Evolutionary conservation across 2,113 vertebrate genomes (phyloP), one percentile per base, ranked within the genome.

Genomic region (Toxotes chatareus): DNA sequence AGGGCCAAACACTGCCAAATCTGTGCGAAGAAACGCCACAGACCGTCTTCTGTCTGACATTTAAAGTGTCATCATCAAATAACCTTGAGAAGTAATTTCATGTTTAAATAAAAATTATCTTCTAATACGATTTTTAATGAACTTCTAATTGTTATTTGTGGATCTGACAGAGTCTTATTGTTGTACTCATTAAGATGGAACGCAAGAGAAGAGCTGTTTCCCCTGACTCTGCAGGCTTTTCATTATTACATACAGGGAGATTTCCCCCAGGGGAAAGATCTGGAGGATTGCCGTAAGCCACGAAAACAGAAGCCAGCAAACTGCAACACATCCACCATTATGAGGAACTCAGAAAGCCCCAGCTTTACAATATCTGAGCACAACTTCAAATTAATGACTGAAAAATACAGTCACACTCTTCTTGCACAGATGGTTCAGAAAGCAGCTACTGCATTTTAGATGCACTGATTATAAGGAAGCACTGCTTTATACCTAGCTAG

Each of bases 171-270:
- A 79, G 67, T 67, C 56, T 70, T 36, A 42, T 75, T 76, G 86
- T 59, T 82, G 67, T 63, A 70, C 80, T 93, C 86, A 88, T 93
- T 93, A 93, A 82, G 82, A 80, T 17, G 55, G 72, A 76, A 65
- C 14, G 21, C 6, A 6, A 64, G 71, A 81, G 49, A 80, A 16
- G 16, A 80, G 78, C 69, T 4, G 68, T 89, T 92, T 88, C 80
- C 69, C 80, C 86, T 88, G 90, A 92, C 85, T 91, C 83, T 79
- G 92, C 91, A 90, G 86, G 74, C 80, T 87, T 87, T 88, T 86
- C 79, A 85, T 89, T 87, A 86, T 80, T 86, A 82, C 74, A 83
- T 79, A 86, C 83, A 80, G 84, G 61, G 78, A 88, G 73, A 49
- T 70, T 70, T 76, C 77, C 82, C 87, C 81, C 73, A 21, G 73